Conservation (phyloP, 1,140 invertebrate genomes). For the Anastatus disparis region DNA sequence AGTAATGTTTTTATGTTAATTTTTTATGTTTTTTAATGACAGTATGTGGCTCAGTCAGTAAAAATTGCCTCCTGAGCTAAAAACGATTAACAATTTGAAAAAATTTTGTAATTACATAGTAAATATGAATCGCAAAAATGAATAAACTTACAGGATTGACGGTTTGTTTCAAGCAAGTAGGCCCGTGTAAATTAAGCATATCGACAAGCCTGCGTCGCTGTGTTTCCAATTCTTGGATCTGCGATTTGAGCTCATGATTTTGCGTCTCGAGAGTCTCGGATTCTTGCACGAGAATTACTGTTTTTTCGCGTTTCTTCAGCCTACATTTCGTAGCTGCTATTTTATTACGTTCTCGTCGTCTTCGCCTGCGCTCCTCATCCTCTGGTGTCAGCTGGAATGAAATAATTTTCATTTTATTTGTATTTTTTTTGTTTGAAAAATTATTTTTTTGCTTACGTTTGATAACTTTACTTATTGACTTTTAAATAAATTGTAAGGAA, state of each 20-base stretch:
- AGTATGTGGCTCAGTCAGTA: no score
- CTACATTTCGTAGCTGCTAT: conserved; percentile 95
- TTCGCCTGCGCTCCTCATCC: conserved; percentile 86
- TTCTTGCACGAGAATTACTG: conserved; percentile 86
- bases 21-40: not conserved
- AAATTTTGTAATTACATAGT: no score
- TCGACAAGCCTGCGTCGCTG: conserved; percentile 79
- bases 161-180: conserved; percentile 74
- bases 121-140: no score
- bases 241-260: conserved; percentile 85
- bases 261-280: conserved; percentile 87
- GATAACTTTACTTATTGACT: no score
- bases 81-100: no score
- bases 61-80: no score
- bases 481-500: no score
- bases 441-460: no score
- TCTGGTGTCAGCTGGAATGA: conserved; percentile 82
- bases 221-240: conserved; percentile 81
- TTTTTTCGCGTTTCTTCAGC: conserved; percentile 91
- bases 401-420: no score
- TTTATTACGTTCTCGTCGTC: conserved; percentile 91
- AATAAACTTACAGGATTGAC: not conserved
- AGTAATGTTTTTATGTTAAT: not conserved
- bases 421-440: no score
- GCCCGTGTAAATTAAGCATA: conserved; percentile 77